These are phyloP conservation scores for Olivierus martensii DNA, from an alignment of 1,140 invertebrate genomes.

Conservation along the genomic window DNA sequence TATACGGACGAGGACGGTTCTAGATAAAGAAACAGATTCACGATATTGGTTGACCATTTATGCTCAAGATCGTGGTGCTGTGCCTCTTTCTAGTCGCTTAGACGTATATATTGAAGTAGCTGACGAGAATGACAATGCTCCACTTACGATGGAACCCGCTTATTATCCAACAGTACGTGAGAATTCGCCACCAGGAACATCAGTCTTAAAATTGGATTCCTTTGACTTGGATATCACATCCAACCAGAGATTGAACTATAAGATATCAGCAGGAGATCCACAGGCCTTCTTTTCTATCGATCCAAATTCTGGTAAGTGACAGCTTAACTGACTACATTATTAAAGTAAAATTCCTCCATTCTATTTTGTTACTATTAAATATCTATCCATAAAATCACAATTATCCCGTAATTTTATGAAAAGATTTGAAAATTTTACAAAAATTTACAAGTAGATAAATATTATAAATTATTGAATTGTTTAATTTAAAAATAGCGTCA, in stretches of 20 bases:
- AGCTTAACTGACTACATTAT: too few species aligned
- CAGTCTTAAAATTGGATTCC: constrained; percentile 60
- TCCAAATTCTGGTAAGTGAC: constrained; percentile 53
- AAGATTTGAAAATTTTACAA: too few species aligned
- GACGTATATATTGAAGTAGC: constrained; percentile 77
- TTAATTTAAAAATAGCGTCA: too few species aligned
- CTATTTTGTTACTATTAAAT: too few species aligned
- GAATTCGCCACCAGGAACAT: constrained; percentile 57
- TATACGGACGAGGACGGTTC: constrained; percentile 59
- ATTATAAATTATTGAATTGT: too few species aligned
- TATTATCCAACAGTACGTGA: constrained; percentile 72
- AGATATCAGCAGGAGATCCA: constrained; percentile 77
- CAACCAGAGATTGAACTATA: constrained; percentile 46
- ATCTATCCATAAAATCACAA: too few species aligned
- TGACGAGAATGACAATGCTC: constrained; percentile 88
- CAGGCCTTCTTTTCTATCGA: constrained; percentile 82
- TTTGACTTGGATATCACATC: constrained; percentile 40
- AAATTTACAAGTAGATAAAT: too few species aligned
- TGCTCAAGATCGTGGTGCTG: constrained; percentile 76
- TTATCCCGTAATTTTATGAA: too few species aligned
- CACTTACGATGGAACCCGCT: constrained; percentile 66
- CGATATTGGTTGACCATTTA: constrained; percentile 89
- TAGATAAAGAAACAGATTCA: constrained; percentile 73
- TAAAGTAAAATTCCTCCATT: too few species aligned
- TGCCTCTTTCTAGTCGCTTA: constrained; percentile 63